These are phyloP conservation scores for Pachycephala philippinensis DNA, from an alignment of 2,113 vertebrate genomes.

Conservation along the genomic window DNA sequence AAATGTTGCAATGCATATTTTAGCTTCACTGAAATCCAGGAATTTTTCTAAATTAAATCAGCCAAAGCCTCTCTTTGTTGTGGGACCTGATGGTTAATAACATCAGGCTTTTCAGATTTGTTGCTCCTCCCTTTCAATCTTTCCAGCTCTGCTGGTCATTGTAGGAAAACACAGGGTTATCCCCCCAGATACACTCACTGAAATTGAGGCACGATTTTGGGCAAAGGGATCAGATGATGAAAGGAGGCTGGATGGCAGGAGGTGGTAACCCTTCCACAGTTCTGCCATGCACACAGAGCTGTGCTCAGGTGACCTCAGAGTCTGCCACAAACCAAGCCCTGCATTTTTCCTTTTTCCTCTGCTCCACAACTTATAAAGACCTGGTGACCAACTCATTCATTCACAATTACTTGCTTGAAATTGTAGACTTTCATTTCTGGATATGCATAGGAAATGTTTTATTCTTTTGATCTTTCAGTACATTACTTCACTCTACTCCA, in stretches of 20 bases:
- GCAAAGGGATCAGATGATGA: background rate
- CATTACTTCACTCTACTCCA: background rate
- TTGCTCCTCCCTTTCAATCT: background rate
- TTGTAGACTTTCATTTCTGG: background rate
- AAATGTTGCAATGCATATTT: background rate
- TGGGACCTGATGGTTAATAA: background rate
- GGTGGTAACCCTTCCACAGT: background rate
- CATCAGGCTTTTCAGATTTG: background rate
- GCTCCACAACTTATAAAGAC: background rate
- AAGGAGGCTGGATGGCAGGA: background rate
- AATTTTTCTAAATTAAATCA: background rate
- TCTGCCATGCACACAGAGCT: background rate
- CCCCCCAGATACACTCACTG: background rate
- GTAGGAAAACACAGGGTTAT: background rate
- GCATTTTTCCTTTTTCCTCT: background rate
- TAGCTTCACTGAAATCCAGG: background rate
- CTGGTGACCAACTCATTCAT: background rate
- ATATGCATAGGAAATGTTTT: background rate
- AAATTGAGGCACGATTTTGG: background rate
- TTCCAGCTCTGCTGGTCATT: background rate
- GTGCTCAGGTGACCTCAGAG: fast-evolving
- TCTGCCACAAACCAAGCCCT: background rate
- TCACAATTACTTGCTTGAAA: background rate
- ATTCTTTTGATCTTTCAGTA: background rate
- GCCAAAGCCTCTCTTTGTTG: background rate